Base-by-base conservation (phyloP, 1,140 invertebrate species). In the Conus ventricosus region DNA sequence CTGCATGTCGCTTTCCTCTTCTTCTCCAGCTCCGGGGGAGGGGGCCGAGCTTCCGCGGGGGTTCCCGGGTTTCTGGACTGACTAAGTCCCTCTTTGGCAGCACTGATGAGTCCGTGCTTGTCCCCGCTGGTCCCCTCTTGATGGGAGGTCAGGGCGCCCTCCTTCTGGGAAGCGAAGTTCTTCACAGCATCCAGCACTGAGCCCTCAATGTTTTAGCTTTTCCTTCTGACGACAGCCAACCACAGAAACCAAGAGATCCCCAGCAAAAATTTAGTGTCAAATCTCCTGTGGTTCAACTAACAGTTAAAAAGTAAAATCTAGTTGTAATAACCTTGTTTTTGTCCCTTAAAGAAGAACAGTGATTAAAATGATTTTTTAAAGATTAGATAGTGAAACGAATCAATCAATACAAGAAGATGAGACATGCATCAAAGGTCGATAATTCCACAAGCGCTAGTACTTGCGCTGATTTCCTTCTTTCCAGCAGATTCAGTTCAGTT, bases 1-100 rank as follows among this genome's bases (percentile, higher is more conserved):
- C 92, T 98, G 97, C 1, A 99, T 95, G 93, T 99, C 98, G 93
- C 97, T 98, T 95, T 99, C 98, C 0, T 98, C 94, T 98, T 98
- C 95, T 98, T 98, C 92, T 98, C 97, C 15, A 89, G 84, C 81
- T 91, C 90, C 60, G 87, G 90, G 25, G 80, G 51, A 0, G 87
- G 90, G 10, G n/a, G 88, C 87, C 89, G 92, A 84, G 96, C 94
- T 93, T 96, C 96, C 96, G 95, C 51, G 96, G 82, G 27, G 71
- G 60, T 90, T 91, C 89, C 89, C 84, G 88, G 85, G 13, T 90
- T 84, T 80, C 90, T 67, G 81, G 85, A 75, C 90, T 93, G 90
- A 85, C 83, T 90, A 97, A 96, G 93, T 15, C 98, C 98, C 95
- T 99, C 98, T 96, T 98, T 99, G 85, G 98, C 98, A 95, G 98